Percentiles rank a stretch among this genome's conserved stretches.
Evolutionary conservation across 2,113 vertebrate species (phyloP).

Genomic region (Hippopotamus amphibius): DNA sequence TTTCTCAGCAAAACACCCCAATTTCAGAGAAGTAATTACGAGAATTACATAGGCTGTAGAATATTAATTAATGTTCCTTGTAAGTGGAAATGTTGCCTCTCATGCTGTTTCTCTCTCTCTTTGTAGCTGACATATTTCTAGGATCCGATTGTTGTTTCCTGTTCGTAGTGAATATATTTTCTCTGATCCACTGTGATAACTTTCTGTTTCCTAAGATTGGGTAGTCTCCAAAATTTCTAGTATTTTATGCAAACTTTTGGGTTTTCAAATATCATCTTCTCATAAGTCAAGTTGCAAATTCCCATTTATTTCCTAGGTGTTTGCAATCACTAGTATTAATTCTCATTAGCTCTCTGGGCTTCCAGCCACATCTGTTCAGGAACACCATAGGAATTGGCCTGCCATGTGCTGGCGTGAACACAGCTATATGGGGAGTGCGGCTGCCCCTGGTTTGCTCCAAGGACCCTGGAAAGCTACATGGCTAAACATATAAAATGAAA

Average conservation of each 20-base stretch:
- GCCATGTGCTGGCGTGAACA: background rate
- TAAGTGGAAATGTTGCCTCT: slow-evolving; percentile 60
- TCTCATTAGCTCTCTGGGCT: slow-evolving; percentile 71
- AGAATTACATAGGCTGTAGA: slow-evolving; percentile 67
- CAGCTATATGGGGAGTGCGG: slow-evolving; percentile 38
- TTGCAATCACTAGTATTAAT: slow-evolving; percentile 75
- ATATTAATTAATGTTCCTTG: slow-evolving; percentile 77
- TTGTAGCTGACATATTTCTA: slow-evolving; percentile 29
- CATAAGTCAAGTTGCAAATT: slow-evolving; percentile 73
- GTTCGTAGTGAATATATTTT: slow-evolving; percentile 35
- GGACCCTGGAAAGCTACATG: slow-evolving; percentile 58
- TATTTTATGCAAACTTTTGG: background rate
- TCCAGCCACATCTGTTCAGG: slow-evolving; percentile 62
- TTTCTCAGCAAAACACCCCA: slow-evolving; percentile 64
- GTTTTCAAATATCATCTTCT: slow-evolving; percentile 68
- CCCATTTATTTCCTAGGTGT: slow-evolving; percentile 62
- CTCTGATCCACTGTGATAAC: background rate
- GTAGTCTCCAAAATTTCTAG: background rate
- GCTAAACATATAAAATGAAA: slow-evolving; percentile 76
- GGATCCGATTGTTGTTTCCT: slow-evolving; percentile 28
- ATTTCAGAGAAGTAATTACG: slow-evolving; percentile 72
- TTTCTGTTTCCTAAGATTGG: slow-evolving; percentile 15
- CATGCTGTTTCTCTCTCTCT: slow-evolving; percentile 14
- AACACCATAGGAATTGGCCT: slow-evolving; percentile 33
- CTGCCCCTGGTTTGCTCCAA: slow-evolving; percentile 64